phyloP scores from a whole-genome alignment of 2,113 vertebrate species.

The Hyaena hyaena region DNA sequence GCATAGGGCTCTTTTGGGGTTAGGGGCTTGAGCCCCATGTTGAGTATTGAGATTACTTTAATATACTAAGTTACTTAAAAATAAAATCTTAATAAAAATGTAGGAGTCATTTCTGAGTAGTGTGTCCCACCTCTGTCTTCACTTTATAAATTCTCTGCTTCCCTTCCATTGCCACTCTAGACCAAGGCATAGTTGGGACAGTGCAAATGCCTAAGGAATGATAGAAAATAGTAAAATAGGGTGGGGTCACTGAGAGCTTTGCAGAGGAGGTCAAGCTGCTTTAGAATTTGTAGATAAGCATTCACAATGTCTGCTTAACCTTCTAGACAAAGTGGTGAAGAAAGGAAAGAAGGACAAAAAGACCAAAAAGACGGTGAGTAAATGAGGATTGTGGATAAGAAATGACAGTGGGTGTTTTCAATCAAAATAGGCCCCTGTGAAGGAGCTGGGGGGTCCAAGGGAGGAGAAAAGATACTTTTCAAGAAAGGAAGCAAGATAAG shows the following conservation, averaged over 20 bases:
- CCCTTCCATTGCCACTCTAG: not conserved
- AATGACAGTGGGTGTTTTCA: not conserved
- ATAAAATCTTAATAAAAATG: not conserved
- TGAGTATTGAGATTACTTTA: not conserved
- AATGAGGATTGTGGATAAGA: not conserved
- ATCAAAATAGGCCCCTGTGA: not conserved
- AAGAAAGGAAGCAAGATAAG: not conserved
- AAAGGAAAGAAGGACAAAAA: constrained; percentile 94
- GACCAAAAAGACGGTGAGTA: constrained; percentile 93
- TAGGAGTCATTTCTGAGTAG: not conserved
- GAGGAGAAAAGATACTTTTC: not conserved
- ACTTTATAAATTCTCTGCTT: not conserved
- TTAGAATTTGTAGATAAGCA: not conserved
- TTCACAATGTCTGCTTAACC: constrained; percentile 18
- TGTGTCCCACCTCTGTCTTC: not conserved
- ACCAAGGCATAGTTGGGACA: not conserved
- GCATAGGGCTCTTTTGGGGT: not conserved
- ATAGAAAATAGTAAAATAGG: not conserved
- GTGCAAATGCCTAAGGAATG: not conserved
- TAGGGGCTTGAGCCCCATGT: not conserved
- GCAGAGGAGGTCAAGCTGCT: not conserved
- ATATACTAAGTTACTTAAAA: not conserved
- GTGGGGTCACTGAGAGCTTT: not conserved
- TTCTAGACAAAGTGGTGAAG: constrained; percentile 90
- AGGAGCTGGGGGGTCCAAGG: not conserved